phyloP scores from a whole-genome alignment of 30 jellyfish, hydroid and myxozoan species.

The Aurelia sp. region DNA sequence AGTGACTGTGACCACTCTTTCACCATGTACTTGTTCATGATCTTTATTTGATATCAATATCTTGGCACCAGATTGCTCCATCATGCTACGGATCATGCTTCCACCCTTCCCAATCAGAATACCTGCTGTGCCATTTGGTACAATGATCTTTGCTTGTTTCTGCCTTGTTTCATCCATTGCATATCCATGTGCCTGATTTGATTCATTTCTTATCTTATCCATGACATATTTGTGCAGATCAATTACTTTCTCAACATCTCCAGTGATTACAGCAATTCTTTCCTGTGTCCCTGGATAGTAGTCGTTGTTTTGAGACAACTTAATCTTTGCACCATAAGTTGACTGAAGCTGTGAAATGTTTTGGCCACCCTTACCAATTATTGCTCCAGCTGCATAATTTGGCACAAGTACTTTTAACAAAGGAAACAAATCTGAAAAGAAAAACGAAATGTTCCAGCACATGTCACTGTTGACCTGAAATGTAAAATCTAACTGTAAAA shows the following conservation, averaged over 20 bases:
- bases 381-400: slow-evolving; percentile 99
- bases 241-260: slow-evolving; percentile 91
- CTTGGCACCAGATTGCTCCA: slow-evolving; percentile 94
- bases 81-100: slow-evolving; percentile 80
- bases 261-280: slow-evolving; percentile 92
- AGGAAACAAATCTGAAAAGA: slow-evolving; percentile 74
- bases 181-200: slow-evolving; percentile 69
- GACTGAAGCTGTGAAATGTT: slow-evolving; percentile 90
- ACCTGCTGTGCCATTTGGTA: slow-evolving; percentile 99
- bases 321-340: slow-evolving; percentile 93
- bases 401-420: slow-evolving; percentile 91
- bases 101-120: slow-evolving; percentile 98
- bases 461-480: no score
- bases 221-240: slow-evolving; percentile 91
- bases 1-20: slow-evolving; percentile 89
- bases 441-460: no score
- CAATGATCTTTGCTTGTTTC: slow-evolving; percentile 84
- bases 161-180: slow-evolving; percentile 55
- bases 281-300: slow-evolving; percentile 98
- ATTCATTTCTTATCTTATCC: slow-evolving; percentile 92
- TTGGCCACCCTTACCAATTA: slow-evolving; percentile 96
- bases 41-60: slow-evolving; percentile 89
- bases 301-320: slow-evolving; percentile 93
- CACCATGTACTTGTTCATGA: slow-evolving; percentile 96
- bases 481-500: no score